Conservation (phyloP, 1,140 invertebrate genomes). For the Heterodera carotae region DNA sequence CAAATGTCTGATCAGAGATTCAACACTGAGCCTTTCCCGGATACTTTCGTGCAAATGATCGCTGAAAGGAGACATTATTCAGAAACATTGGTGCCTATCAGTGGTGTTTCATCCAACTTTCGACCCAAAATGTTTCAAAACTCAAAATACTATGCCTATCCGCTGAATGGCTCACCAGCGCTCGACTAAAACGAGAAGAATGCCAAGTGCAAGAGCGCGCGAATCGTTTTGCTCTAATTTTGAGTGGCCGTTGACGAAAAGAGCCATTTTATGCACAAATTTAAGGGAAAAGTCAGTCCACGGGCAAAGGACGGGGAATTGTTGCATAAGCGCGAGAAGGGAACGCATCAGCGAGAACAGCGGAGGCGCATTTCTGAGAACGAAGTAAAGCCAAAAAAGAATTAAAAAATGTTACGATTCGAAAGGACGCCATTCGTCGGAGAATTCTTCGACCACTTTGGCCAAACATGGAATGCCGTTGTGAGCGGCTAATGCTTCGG, state of each 20-base stretch:
- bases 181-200: slow-evolving; percentile 41
- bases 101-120: too few species aligned
- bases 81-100: slow-evolving; percentile 3
- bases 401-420: slow-evolving; percentile 16
- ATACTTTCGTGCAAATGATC: slow-evolving; percentile 34
- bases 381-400: neutral
- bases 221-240: slow-evolving; percentile 54
- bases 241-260: slow-evolving; percentile 47
- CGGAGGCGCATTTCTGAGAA: slow-evolving; percentile 1
- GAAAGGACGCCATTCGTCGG: slow-evolving; percentile 38
- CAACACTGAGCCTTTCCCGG: slow-evolving; percentile 43
- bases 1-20: slow-evolving; percentile 52
- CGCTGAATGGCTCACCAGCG: slow-evolving; percentile 27
- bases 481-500: slow-evolving; percentile 28
- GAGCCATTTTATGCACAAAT: slow-evolving; percentile 44
- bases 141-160: too few species aligned
- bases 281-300: slow-evolving; percentile 41
- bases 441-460: slow-evolving; percentile 37
- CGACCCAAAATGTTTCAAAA: too few species aligned
- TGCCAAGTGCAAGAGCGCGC: slow-evolving; percentile 44
- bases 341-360: slow-evolving; percentile 9
- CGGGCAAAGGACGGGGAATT: slow-evolving; percentile 15
- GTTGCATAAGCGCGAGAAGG: slow-evolving; percentile 16
- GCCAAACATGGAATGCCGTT: slow-evolving; percentile 40
- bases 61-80: slow-evolving; percentile 7